Evolutionary conservation across 2,888 invertebrate genomes (phyloP).

Genomic region (Smittia sp.): DNA sequence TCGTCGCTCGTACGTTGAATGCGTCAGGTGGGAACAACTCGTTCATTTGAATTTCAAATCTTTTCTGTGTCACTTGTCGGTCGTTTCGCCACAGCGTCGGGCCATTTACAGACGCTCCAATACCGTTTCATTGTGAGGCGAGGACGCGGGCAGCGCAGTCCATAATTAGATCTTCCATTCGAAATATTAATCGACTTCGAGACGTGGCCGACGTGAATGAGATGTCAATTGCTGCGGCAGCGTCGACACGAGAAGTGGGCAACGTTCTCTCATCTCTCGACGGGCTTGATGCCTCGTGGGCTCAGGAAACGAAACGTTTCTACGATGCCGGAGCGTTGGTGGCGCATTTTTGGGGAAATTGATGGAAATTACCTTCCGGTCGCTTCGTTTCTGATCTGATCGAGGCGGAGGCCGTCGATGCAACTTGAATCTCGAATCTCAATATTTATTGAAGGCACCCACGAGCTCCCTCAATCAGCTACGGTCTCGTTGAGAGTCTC

Average conservation of each 20-base stretch:
- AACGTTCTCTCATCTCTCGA: background rate
- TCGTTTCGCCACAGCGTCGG: background rate
- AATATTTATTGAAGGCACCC: no score
- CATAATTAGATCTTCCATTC: background rate
- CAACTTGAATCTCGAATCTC: no score
- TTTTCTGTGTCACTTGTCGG: constrained; percentile 13
- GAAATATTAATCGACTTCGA: background rate
- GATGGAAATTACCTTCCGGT: background rate
- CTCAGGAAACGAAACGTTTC: background rate
- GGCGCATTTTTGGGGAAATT: background rate
- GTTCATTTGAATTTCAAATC: constrained; percentile 11
- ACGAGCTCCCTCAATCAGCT: background rate
- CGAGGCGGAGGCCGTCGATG: no score
- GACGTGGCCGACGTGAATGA: constrained; percentile 1
- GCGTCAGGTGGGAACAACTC: constrained; percentile 7
- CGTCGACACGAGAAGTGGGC: background rate
- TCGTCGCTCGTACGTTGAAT: background rate
- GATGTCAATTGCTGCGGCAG: background rate
- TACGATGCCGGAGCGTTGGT: background rate
- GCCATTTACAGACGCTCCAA: constrained; percentile 2
- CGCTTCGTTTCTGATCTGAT: background rate
- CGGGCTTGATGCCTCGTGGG: background rate
- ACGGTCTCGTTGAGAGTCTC: background rate
- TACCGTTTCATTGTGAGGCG: background rate
- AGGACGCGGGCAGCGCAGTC: background rate